Conservation (phyloP, 2,888 invertebrate species). For the Drosophila prolongata region DNA sequence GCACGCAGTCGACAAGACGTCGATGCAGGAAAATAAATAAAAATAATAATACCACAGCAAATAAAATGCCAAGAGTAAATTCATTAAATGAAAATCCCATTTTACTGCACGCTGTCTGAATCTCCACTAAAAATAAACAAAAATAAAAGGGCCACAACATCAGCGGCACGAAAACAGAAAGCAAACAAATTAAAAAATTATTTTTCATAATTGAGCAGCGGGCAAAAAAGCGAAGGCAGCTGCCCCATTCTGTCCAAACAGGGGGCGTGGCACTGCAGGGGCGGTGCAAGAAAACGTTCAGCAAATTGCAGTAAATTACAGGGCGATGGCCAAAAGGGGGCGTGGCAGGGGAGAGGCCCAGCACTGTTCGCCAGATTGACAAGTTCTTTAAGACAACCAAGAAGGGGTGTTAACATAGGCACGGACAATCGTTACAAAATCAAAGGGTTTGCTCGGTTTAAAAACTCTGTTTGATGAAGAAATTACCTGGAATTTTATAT, state of each 20-base stretch:
- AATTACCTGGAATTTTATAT: background rate
- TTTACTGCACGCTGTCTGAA: conserved; percentile 17
- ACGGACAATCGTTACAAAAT: conserved; percentile 23
- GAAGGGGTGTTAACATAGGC: conserved; percentile 15
- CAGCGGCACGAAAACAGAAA: conserved; percentile 31
- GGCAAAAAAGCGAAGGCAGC: conserved; percentile 16
- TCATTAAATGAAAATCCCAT: conserved; percentile 38
- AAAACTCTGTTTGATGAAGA: background rate
- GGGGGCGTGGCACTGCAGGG: conserved; percentile 19
- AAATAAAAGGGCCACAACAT: conserved; percentile 16
- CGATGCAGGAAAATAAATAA: conserved; percentile 39
- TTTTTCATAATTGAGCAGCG: conserved; percentile 64
- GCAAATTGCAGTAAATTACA: conserved; percentile 66
- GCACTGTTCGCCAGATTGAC: conserved; percentile 34
- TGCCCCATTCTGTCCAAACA: conserved; percentile 34
- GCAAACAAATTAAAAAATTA: conserved; percentile 64
- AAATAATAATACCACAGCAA: conserved; percentile 7
- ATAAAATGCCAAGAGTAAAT: conserved; percentile 31
- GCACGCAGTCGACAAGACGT: conserved; percentile 23
- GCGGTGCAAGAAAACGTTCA: conserved; percentile 40
- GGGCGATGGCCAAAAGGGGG: conserved; percentile 55
- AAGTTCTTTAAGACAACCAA: conserved; percentile 31
- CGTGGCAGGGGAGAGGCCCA: conserved; percentile 47
- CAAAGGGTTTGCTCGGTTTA: background rate
- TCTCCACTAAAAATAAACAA: conserved; percentile 24